Evolutionary conservation across 2,113 vertebrate genomes (phyloP).

Genomic region (Bos taurus): DNA sequence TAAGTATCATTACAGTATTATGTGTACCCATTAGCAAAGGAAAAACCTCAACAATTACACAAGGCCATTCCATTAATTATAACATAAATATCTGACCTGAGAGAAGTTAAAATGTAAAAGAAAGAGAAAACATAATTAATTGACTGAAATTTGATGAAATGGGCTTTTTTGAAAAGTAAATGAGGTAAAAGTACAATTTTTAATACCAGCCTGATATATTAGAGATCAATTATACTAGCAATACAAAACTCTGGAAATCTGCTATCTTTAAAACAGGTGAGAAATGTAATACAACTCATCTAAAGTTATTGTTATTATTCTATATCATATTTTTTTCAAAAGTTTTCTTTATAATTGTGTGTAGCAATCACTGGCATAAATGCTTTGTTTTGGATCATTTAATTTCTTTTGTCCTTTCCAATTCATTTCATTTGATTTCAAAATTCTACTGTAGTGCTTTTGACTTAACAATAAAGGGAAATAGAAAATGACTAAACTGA

Average conservation of each 20-base stretch:
- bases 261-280: background rate
- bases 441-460: background rate
- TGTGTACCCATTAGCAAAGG: background rate
- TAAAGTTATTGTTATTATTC: background rate
- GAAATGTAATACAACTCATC: background rate
- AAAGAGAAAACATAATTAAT: background rate
- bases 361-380: background rate
- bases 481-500: background rate
- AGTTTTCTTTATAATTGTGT: background rate
- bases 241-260: background rate
- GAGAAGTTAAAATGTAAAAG: background rate
- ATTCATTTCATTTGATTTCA: constrained; percentile 17
- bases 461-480: constrained; percentile 14
- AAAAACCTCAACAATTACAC: background rate
- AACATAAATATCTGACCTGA: background rate
- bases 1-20: background rate
- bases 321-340: background rate
- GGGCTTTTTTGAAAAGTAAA: background rate
- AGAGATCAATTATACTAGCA: background rate
- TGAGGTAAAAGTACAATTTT: background rate
- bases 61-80: background rate
- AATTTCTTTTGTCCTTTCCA: constrained; percentile 2
- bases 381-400: background rate
- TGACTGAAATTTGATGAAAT: background rate
- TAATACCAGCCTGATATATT: background rate